These are phyloP conservation scores for Caenorhabditis elegans DNA, from an alignment of 1,140 invertebrate genomes.

Conservation along the genomic window DNA sequence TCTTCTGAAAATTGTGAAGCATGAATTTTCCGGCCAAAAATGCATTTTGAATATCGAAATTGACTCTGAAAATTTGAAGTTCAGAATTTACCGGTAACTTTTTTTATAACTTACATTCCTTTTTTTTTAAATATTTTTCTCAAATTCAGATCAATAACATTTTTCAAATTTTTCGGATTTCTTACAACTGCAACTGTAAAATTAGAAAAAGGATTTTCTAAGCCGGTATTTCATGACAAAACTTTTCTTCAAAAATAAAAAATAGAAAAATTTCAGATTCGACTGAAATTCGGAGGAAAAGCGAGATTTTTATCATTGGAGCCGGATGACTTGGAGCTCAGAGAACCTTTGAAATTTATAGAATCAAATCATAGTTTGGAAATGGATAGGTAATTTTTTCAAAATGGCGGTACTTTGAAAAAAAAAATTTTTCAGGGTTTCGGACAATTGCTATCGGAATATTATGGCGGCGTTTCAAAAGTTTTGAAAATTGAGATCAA, in stretches of 20 bases:
- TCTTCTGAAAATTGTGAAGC: neutral
- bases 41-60: neutral
- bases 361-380: neutral
- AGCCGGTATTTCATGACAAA: neutral
- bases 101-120: neutral
- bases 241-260: neutral
- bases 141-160: neutral
- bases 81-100: neutral
- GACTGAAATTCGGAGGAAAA: neutral
- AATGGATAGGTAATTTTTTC: neutral
- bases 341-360: neutral
- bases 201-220: neutral
- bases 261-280: neutral
- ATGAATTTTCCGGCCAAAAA: neutral
- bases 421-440: neutral
- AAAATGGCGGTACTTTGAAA: no score
- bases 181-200: neutral
- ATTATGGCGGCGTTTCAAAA: neutral
- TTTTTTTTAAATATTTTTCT: no score
- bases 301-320: neutral
- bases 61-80: neutral
- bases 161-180: neutral
- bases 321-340: neutral
- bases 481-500: neutral
- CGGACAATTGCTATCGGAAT: neutral